Conservation (phyloP, 2,888 invertebrate species). For the Malacosoma neustria region DNA sequence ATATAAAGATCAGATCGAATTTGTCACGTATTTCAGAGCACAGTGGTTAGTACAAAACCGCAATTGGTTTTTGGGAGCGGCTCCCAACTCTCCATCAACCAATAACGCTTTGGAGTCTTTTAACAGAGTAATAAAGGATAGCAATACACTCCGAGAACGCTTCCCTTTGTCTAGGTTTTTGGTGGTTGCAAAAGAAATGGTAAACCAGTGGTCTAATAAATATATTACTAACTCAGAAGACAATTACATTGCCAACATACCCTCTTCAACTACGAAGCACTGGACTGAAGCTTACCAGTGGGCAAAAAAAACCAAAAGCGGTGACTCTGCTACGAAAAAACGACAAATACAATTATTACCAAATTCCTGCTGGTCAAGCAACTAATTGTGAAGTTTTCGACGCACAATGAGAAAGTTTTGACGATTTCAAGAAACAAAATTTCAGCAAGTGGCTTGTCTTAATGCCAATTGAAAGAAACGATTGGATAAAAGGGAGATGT, state of each 20-base stretch:
- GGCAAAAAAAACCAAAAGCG: conserved; percentile 8
- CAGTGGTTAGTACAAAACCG: conserved; percentile 4
- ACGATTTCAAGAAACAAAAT: conserved; percentile 6
- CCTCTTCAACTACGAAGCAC: conserved; percentile 5
- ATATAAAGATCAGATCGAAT: conserved; percentile 5
- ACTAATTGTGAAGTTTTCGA: conserved; percentile 3
- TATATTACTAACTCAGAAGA: conserved; percentile 1
- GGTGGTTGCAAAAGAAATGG: conserved; percentile 6
- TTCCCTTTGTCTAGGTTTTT: not conserved
- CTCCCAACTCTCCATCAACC: conserved; percentile 2
- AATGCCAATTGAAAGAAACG: not conserved
- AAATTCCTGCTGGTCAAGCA: no score
- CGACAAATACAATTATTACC: no score
- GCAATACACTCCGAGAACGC: not conserved
- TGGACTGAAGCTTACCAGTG: conserved; percentile 4
- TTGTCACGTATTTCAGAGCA: conserved; percentile 5
- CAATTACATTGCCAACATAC: not conserved
- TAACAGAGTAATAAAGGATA: not conserved
- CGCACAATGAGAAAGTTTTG: conserved; percentile 3
- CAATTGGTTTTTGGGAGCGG: conserved; percentile 1
- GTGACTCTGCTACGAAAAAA: no score
- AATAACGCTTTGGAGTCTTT: conserved; percentile 3
- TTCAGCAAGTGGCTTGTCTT: not conserved
- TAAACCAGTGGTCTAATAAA: conserved; percentile 6
- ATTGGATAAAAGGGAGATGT: not conserved